Percentiles rank a stretch among this genome's conserved stretches.
These are phyloP conservation scores for Gisinianus flammeolus DNA, from an alignment of 2,888 invertebrate genomes.

Conservation along the genomic window DNA sequence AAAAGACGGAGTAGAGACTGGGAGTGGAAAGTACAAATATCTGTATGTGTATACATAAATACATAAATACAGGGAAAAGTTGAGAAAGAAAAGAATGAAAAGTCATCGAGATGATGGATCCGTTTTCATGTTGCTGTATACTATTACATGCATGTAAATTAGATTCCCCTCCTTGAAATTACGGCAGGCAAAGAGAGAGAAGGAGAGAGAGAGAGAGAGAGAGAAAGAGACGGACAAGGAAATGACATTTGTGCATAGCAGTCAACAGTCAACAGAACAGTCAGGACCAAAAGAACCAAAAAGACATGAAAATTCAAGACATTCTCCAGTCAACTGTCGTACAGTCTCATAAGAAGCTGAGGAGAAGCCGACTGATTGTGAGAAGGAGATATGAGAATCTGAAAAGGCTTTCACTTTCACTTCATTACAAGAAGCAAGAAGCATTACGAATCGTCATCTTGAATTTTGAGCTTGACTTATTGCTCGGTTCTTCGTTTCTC, in stretches of 20 bases:
- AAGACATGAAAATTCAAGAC: constrained; percentile 17
- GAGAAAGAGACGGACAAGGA: constrained; percentile 26
- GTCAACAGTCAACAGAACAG: background rate
- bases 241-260: constrained; percentile 31
- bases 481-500: no score
- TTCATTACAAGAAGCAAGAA: constrained; percentile 1
- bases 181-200: constrained; percentile 41
- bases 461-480: background rate
- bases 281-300: background rate
- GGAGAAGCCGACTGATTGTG: background rate
- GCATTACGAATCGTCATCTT: background rate
- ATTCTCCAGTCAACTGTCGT: background rate
- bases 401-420: constrained; percentile 25
- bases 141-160: constrained; percentile 52
- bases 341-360: background rate
- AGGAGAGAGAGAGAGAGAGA: constrained; percentile 42
- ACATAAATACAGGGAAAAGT: background rate
- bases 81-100: constrained; percentile 16
- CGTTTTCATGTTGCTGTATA: constrained; percentile 32
- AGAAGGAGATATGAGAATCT: background rate
- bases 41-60: constrained; percentile 1
- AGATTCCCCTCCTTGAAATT: constrained; percentile 48
- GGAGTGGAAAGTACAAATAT: background rate
- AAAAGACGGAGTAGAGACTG: background rate
- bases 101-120: constrained; percentile 33